Evolutionary conservation across 1,140 invertebrate genomes (phyloP).

Genomic region (Marisa cornuarietis): DNA sequence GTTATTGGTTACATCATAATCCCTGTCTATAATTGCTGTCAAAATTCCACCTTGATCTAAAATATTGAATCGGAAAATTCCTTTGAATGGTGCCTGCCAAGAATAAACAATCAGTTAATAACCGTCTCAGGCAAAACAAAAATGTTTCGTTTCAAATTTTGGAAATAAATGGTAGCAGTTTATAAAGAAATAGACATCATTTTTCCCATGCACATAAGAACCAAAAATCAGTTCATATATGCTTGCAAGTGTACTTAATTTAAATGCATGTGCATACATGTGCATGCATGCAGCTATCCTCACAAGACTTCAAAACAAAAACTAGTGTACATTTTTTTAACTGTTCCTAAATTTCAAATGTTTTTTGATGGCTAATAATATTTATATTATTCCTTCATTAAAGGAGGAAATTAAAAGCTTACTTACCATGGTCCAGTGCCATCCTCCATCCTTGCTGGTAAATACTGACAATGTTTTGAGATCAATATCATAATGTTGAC

Average conservation of each 20-base stretch:
- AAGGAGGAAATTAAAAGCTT: too few relatives aligned
- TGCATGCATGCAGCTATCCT: background rate
- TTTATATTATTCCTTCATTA: background rate
- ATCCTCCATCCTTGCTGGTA: conserved; percentile 83
- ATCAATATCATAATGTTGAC: conserved; percentile 9
- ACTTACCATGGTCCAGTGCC: conserved; percentile 81
- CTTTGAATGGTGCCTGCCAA: conserved; percentile 51
- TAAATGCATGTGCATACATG: background rate
- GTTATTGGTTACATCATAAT: conserved; percentile 73
- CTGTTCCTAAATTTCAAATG: background rate
- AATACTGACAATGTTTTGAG: conserved; percentile 71
- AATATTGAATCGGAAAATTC: conserved; percentile 86
- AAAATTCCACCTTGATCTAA: conserved; percentile 87
- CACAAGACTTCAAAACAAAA: background rate
- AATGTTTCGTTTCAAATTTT: too few relatives aligned
- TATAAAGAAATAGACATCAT: too few relatives aligned
- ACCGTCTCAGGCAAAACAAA: too few relatives aligned
- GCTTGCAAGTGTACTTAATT: too few relatives aligned
- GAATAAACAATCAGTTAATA: too few relatives aligned
- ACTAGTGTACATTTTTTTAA: background rate
- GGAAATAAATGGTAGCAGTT: too few relatives aligned
- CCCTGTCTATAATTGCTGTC: conserved; percentile 75
- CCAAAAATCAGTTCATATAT: too few relatives aligned
- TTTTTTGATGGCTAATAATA: background rate
- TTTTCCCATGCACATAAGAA: too few relatives aligned